These are phyloP conservation scores for Bombycilla garrulus DNA, from an alignment of 2,113 vertebrate genomes.

Conservation along the genomic window DNA sequence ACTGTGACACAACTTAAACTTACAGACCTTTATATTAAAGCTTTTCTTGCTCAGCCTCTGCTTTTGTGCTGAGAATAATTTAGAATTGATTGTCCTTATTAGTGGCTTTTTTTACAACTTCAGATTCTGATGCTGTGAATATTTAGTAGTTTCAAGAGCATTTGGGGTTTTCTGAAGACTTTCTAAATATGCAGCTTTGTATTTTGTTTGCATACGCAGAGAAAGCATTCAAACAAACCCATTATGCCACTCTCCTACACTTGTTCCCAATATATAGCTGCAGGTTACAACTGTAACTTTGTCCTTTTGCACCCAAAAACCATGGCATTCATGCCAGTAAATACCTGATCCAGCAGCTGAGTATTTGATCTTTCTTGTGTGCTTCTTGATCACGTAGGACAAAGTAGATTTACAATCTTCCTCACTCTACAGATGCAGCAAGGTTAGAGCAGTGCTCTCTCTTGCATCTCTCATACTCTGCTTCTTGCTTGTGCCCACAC, in stretches of 20 bases:
- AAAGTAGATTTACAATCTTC: background rate
- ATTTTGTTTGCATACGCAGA: background rate
- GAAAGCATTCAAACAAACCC: background rate
- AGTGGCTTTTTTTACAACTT: background rate
- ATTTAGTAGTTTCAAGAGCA: background rate
- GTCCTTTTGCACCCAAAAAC: background rate
- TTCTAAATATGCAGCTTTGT: background rate
- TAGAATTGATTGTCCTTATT: background rate
- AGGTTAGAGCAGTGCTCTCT: background rate
- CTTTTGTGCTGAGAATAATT: background rate
- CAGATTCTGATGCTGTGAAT: background rate
- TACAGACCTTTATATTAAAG: background rate
- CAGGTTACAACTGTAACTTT: background rate
- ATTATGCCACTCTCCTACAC: too few relatives aligned
- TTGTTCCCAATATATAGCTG: background rate
- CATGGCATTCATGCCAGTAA: background rate
- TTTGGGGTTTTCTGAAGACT: background rate
- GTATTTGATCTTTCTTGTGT: background rate
- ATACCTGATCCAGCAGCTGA: background rate
- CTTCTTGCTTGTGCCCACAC: background rate
- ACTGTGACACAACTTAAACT: background rate
- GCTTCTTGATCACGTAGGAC: background rate
- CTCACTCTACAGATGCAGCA: fast-evolving
- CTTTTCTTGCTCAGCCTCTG: background rate
- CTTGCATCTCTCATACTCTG: fast-evolving